A percentile compares a stretch with the other conserved stretches of the same genome.
These are phyloP conservation scores for Sipha flava DNA, from an alignment of 1,140 invertebrate genomes.

Conservation along the genomic window DNA sequence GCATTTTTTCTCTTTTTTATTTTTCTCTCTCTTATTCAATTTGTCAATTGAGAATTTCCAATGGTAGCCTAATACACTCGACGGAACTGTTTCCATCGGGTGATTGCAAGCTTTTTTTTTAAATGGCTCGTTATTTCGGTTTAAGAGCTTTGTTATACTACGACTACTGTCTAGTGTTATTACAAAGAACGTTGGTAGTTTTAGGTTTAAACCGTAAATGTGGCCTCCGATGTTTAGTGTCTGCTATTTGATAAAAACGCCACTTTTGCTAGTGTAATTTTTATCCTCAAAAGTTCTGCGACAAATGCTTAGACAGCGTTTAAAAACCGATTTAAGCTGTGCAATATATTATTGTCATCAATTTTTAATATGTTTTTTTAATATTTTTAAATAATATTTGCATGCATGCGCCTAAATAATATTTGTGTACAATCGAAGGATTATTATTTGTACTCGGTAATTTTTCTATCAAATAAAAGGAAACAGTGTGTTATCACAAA, in stretches of 20 bases:
- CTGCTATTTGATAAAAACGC: background rate
- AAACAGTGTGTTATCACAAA: no score
- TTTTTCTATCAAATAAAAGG: no score
- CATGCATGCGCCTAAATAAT: no score
- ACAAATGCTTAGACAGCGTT: background rate
- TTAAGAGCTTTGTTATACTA: background rate
- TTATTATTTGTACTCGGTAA: no score
- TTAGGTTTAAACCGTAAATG: background rate
- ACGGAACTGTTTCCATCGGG: background rate
- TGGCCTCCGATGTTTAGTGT: background rate
- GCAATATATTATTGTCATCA: no score
- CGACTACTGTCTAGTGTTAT: background rate
- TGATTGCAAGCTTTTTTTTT: background rate
- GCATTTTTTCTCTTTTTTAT: background rate
- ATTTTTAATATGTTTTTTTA: no score
- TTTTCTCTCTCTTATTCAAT: background rate
- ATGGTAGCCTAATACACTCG: background rate
- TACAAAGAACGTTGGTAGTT: background rate
- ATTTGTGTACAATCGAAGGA: no score
- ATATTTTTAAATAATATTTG: no score
- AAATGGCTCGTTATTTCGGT: constrained; percentile 10
- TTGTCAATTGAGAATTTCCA: constrained; percentile 1
- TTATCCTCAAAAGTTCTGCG: background rate
- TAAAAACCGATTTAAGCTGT: no score
- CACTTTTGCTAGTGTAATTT: background rate